Base-by-base conservation (phyloP, 2,113 vertebrate species). In the Sinosuthora webbiana region DNA sequence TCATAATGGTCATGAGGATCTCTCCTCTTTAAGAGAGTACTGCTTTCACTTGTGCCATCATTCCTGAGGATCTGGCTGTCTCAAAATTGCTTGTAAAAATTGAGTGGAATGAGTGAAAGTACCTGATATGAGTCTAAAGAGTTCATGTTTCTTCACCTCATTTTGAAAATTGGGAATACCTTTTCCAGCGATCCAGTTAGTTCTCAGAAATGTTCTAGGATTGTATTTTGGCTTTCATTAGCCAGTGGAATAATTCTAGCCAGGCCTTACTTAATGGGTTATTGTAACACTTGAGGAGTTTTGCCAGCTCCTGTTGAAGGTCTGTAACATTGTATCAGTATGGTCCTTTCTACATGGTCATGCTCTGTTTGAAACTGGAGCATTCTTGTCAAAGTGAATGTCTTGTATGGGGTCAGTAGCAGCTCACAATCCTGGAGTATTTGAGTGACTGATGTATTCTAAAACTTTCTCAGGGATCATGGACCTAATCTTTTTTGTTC, bases 291-390 rank as follows among this genome's bases (percentile, higher is more conserved):
- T 79, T 33, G 52, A 83, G 77, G 75, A 71, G 16, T 56, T 93
- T 73, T 73, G 60, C 20, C 16, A 62, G 35, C 27, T 89, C 16
- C 23, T 75, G 4, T 89, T 87, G 23, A 17, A 93, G 68, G 27
- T n/a, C n/a, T 73, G 45, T 24, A 17, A 55, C 0, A 0, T 73
- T 77, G 0, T 53, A 47, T 79, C 23, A 42, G 16, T 39, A 8
- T 74, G 16, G 21, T 65, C 23, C 45, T 75, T 93, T 41, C n/a
- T 35, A 33, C 62, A 15, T 23, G 45, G 64, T 25, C 60, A 39
- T 41, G 41, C 56, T 77, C 20, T 37, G 31, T 67, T 37, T 79
- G 59, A 60, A 57, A 45, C 23, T 12, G 33, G 33, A 56, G 8
- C 8, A 1, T 53, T 80, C 59, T 74, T 75, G 45, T 71, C 41